Evolutionary conservation across 2,888 invertebrate species (phyloP).

Genomic region (Deroplatys truncata): DNA sequence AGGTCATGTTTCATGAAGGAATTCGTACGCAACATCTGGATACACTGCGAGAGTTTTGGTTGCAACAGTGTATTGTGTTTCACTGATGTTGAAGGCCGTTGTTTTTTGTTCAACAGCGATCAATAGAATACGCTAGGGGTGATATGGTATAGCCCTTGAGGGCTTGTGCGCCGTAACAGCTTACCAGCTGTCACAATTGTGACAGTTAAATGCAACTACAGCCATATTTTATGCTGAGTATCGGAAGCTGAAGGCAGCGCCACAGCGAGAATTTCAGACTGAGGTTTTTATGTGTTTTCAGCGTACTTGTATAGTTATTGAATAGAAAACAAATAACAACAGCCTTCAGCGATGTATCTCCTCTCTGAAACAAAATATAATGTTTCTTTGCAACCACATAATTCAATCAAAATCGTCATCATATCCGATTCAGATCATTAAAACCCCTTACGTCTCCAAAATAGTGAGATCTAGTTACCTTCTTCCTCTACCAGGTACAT

Average conservation of each 20-base stretch:
- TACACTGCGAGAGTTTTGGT: background rate
- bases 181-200: background rate
- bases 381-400: too few species aligned
- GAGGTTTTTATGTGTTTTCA: background rate
- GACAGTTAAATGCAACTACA: background rate
- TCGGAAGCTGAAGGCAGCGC: background rate
- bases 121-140: background rate
- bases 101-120: background rate
- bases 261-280: background rate
- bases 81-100: background rate
- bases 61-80: background rate
- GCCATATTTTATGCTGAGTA: background rate
- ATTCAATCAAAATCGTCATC: too few species aligned
- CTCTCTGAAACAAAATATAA: too few species aligned
- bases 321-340: too few species aligned
- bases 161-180: background rate
- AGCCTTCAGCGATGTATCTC: too few species aligned
- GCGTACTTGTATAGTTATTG: too few species aligned
- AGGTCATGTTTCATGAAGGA: background rate
- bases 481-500: too few species aligned
- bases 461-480: too few species aligned
- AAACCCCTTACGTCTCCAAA: too few species aligned
- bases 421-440: too few species aligned
- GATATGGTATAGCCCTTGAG: background rate
- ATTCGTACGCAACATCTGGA: background rate